These are phyloP conservation scores for Paramormyrops hopkinsi DNA, from an alignment of 2,797 vertebrate species.

Conservation along the genomic window DNA sequence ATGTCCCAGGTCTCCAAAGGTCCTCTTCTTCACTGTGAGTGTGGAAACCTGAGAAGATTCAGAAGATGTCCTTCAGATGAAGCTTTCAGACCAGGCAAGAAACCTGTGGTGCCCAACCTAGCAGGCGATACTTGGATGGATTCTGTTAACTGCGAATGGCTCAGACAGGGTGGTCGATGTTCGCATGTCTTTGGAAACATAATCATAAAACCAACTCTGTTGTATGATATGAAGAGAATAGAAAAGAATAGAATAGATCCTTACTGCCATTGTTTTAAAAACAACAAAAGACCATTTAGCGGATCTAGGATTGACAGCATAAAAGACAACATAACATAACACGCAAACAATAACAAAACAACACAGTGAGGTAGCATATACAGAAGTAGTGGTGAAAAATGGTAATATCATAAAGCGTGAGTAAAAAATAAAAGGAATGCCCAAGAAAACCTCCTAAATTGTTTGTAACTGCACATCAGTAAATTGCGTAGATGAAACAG, in stretches of 20 bases:
- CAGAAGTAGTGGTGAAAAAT: background rate
- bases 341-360: background rate
- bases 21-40: background rate
- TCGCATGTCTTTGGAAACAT: background rate
- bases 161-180: background rate
- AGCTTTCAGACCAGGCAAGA: background rate
- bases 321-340: background rate
- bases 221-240: background rate
- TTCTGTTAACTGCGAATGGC: background rate
- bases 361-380: background rate
- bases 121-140: background rate
- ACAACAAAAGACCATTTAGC: background rate
- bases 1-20: background rate
- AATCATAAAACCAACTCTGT: background rate
- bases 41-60: background rate
- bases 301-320: background rate
- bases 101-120: background rate
- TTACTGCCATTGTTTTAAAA: background rate
- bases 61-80: background rate
- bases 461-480: background rate
- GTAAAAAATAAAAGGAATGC: background rate
- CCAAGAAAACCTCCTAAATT: background rate
- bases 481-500: background rate
- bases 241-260: background rate
- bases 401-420: background rate